Conservation (phyloP, 1,140 invertebrate genomes). For the Calephelis virginiensis region DNA sequence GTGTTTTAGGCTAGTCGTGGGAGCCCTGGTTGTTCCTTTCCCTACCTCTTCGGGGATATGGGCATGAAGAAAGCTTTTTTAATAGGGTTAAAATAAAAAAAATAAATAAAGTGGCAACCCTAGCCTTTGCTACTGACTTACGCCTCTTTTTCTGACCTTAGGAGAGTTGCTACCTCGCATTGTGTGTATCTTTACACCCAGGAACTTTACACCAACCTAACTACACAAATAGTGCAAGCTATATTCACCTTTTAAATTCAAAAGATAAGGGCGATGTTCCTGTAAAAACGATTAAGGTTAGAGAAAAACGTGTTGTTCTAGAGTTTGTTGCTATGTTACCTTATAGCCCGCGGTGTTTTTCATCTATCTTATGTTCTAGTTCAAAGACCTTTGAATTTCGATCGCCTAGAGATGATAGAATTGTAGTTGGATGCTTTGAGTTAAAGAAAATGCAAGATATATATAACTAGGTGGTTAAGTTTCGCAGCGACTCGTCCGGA, state of each 20-base stretch:
- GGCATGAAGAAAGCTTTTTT: too few relatives aligned
- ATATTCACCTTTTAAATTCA: not conserved
- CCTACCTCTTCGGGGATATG: too few relatives aligned
- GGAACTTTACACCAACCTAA: not conserved
- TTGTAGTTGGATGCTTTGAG: not conserved
- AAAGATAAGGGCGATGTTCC: not conserved
- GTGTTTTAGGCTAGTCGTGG: too few relatives aligned
- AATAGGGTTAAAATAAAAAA: conserved; percentile 1
- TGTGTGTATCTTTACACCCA: conserved; percentile 10
- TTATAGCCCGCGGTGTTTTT: conserved; percentile 7
- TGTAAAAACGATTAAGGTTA: conserved; percentile 4
- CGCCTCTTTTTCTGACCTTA: conserved; percentile 43
- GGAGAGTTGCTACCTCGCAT: conserved; percentile 28
- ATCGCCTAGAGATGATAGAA: conserved; percentile 5
- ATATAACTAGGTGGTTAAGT: too few relatives aligned
- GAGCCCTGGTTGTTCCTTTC: too few relatives aligned
- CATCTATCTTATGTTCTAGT: conserved; percentile 10
- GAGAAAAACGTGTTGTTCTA: not conserved
- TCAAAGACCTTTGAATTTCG: conserved; percentile 14
- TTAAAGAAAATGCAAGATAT: too few relatives aligned
- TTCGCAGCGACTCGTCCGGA: too few relatives aligned
- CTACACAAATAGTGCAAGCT: not conserved
- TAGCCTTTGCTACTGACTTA: conserved; percentile 44
- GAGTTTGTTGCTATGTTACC: conserved; percentile 4
- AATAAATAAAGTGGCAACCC: conserved; percentile 20